Conservation (phyloP, 2,797 vertebrate genomes). For the Poeciliopsis gracilis region DNA sequence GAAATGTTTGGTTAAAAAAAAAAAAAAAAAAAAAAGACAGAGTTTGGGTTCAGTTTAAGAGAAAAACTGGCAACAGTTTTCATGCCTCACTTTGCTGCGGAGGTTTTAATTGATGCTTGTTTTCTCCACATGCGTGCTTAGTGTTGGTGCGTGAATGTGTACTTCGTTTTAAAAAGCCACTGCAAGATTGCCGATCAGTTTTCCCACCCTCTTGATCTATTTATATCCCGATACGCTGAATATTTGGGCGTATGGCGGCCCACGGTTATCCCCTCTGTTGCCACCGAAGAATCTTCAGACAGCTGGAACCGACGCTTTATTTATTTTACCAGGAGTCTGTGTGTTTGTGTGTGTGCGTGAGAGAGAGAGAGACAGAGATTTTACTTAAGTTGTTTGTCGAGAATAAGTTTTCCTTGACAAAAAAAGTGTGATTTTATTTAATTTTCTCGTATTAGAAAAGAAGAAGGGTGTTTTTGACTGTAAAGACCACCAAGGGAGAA, state of each 20-base stretch:
- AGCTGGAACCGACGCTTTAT: conserved; percentile 39
- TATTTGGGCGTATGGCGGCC: conserved; percentile 65
- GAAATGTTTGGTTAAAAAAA: conserved; percentile 38
- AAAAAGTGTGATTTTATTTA: neutral
- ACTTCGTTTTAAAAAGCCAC: conserved; percentile 44
- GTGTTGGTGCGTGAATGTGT: conserved; percentile 33
- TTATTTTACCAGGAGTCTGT: neutral
- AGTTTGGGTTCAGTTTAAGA: conserved; percentile 67
- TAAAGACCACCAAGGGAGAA: conserved; percentile 41
- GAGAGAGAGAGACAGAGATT: conserved; percentile 48
- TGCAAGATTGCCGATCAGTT: conserved; percentile 68
- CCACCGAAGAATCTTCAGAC: conserved; percentile 69
- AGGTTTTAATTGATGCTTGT: conserved; percentile 78
- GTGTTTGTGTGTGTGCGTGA: conserved; percentile 23
- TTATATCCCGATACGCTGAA: conserved; percentile 67
- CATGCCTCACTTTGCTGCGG: conserved; percentile 71
- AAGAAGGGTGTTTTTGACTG: conserved; percentile 22
- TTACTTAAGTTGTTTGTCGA: conserved; percentile 20
- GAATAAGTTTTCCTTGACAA: conserved; percentile 67
- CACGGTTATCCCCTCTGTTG: conserved; percentile 61
- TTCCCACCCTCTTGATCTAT: conserved; percentile 62
- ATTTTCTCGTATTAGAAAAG: conserved; percentile 1
- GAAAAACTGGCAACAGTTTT: conserved; percentile 57
- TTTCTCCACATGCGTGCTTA: conserved; percentile 67
- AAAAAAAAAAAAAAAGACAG: conserved; percentile 40